These are phyloP conservation scores for Chaetodon auriga DNA, from an alignment of 2,113 vertebrate species.

Conservation along the genomic window DNA sequence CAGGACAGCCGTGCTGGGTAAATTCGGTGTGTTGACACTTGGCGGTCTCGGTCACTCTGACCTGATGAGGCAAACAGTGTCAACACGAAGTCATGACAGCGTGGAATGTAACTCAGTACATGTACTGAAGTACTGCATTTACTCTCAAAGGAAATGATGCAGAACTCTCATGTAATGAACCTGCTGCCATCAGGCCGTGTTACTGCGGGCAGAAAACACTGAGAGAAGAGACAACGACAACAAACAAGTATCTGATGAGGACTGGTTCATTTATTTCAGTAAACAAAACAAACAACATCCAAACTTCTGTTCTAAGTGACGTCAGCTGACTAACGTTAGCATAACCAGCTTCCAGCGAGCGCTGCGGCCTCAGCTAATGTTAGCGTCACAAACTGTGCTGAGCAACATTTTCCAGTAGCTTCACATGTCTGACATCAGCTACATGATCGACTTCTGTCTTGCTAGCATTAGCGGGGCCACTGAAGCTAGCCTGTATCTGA, in stretches of 20 bases:
- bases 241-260: neutral
- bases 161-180: too few relatives aligned
- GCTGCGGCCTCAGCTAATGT: slow-evolving; percentile 2
- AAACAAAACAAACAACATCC: slow-evolving; percentile 66
- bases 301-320: neutral
- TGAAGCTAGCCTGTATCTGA: neutral
- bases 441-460: neutral
- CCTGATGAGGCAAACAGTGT: neutral
- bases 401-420: neutral
- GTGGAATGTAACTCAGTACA: too few relatives aligned
- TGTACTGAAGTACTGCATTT: too few relatives aligned
- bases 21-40: slow-evolving; percentile 24
- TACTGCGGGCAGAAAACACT: neutral
- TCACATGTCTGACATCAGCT: neutral
- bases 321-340: slow-evolving; percentile 24
- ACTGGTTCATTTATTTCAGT: slow-evolving; percentile 68
- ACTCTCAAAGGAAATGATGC: too few relatives aligned
- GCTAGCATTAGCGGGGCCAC: slow-evolving; percentile 13
- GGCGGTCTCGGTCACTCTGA: slow-evolving; percentile 60
- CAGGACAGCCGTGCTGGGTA: neutral
- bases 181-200: too few relatives aligned
- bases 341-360: neutral
- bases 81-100: neutral
- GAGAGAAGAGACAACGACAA: neutral
- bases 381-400: slow-evolving; percentile 1